Evolutionary conservation across 1,140 invertebrate species (phyloP).

Genomic region (Tetragnatha versicolor): DNA sequence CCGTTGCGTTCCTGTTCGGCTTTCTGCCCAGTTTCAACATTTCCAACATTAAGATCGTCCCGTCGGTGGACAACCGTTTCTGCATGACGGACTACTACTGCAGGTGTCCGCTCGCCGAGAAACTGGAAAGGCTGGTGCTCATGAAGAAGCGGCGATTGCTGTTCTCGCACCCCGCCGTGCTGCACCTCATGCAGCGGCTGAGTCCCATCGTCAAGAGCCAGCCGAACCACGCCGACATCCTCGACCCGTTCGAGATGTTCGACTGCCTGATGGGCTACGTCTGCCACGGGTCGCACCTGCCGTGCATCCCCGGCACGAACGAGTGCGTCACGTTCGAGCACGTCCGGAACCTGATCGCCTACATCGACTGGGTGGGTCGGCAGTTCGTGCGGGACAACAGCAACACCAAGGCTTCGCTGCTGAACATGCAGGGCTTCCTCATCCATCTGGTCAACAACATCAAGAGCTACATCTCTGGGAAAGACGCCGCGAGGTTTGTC

Average conservation of each 20-base stretch:
- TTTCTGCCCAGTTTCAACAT: slow-evolving; percentile 72
- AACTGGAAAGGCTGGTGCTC: slow-evolving; percentile 53
- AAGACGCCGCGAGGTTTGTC: slow-evolving; percentile 79
- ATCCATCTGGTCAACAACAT: slow-evolving; percentile 71
- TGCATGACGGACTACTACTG: slow-evolving; percentile 77
- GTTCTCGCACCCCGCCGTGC: slow-evolving; percentile 69
- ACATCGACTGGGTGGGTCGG: slow-evolving; percentile 60
- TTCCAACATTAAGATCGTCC: slow-evolving; percentile 69
- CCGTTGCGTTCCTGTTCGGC: slow-evolving; percentile 79
- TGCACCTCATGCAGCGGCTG: slow-evolving; percentile 69
- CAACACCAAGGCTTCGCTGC: slow-evolving; percentile 57
- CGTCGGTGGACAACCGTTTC: slow-evolving; percentile 83
- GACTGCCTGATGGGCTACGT: slow-evolving; percentile 83
- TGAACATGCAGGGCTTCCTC: slow-evolving; percentile 64
- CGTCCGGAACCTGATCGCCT: slow-evolving; percentile 61
- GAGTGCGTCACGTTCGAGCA: slow-evolving; percentile 60
- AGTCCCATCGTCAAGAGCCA: slow-evolving; percentile 70
- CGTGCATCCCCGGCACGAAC: slow-evolving; percentile 68
- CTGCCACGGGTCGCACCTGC: slow-evolving; percentile 81
- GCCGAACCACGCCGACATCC: slow-evolving; percentile 67
- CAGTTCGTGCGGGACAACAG: slow-evolving; percentile 55
- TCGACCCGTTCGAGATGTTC: slow-evolving; percentile 74
- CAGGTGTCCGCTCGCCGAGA: slow-evolving; percentile 77
- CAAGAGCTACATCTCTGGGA: slow-evolving; percentile 76
- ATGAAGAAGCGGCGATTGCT: slow-evolving; percentile 57